Evolutionary conservation across 2,888 invertebrate genomes (phyloP), one percentile per base, ranked within the genome.

Genomic region (Apodemia mormo): DNA sequence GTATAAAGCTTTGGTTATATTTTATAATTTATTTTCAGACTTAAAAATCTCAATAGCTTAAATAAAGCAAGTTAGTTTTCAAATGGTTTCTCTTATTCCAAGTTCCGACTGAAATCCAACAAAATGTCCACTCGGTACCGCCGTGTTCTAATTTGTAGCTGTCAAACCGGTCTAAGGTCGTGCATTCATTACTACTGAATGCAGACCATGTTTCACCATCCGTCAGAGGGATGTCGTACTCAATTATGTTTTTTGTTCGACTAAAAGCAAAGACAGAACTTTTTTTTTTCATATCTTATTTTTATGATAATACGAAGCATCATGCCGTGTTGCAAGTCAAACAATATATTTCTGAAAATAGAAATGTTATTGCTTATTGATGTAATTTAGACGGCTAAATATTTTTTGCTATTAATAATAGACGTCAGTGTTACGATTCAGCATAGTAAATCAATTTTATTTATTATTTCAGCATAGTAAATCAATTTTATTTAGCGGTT

Each of bases 161-260:
- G 81, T 81, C 82, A 80, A 82, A 81, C 79, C 73, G 76, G 72
- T 77, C 78, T 71, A 75, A 74, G 75, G 75, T 73, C 77, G 75
- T 77, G 77, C 82, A 83, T 85, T 85, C 81, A 83, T 85, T 84
- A 78, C 76, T 73, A 77, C 74, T 75, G 79, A 79, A 79, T 82
- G 82, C 80, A 81, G 78, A 78, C 78, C 78, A 79, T 80, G 78
- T 78, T 77, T 76, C 77, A 78, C 73, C 74, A 76, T 73, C 74
- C 77, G 70, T 70, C 71, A 74, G 77, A 71, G 75, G 78, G 77
- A 74, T 79, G 77, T 71, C 65, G 65, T 64, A 49, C 70, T 82
- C 61, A 64, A 64, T 64, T 64, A 64, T 64, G 61, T 82, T 85
- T 85, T 82, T 72, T 77, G 71, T 73, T 69, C 74, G 74, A 74